Evolutionary conservation across 2,113 vertebrate species (phyloP), one percentile per base, ranked within the genome.

Genomic region (Microcebus murinus): DNA sequence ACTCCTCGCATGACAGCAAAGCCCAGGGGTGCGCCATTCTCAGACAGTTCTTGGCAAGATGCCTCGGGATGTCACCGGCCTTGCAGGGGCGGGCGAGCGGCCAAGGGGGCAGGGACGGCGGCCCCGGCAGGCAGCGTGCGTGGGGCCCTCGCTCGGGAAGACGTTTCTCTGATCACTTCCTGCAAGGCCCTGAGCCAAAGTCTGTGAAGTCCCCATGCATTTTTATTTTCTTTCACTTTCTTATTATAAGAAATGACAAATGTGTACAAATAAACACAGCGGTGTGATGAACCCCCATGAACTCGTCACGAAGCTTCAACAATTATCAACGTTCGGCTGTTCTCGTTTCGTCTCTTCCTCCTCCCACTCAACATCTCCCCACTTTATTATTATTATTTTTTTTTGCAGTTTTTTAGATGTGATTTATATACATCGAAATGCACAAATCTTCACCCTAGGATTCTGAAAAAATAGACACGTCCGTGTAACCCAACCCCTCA

Each of bases 31-130:
- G 45, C 18, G 59, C 39, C 48, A 1, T 39, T 82, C 50, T 15
- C 90, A 87, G 84, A 94, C 48, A 67, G 7, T 14, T 63, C 70
- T 84, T 85, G 95, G 96, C 95, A 55, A 71, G 80, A 65, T 27
- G 76, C 87, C 84, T 73, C 52, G 2, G 3, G 92, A 65, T 74
- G 76, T n/a, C 3, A 63, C 9, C 83, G 79, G 12, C 50, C 50
- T 90, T 10, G 68, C 79, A 29, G 34, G 36, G 61, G 20, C 1
- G 1, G 20, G 3, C 27, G n/a, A 36, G n/a, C 0, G 3, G 48
- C 77, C n/a, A 0, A 21, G 67, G 36, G 67, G 71, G 12, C n/a
- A 6, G 31, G 84, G 42, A 50, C 34, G 9, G 29, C 12, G 3
- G 7, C 0, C 1, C 52, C 29, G 21, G 59, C 1, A 8, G 21